Evolutionary conservation across 2,888 invertebrate species (phyloP).

Genomic region (Spisula solida): DNA sequence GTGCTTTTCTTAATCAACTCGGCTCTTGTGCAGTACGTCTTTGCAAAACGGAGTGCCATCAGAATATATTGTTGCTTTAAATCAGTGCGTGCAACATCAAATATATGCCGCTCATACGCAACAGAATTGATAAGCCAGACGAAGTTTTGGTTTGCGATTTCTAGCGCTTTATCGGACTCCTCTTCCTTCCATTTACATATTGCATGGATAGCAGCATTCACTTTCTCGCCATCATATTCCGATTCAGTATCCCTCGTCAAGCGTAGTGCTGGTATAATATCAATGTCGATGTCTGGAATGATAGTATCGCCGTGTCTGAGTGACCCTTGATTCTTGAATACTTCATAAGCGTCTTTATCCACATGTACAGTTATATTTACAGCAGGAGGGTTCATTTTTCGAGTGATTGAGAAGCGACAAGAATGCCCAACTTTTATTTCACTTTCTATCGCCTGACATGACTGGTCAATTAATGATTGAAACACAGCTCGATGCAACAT

Average conservation of each 20-base stretch:
- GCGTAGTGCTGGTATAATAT: conserved; percentile 71
- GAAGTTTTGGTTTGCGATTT: conserved; percentile 39
- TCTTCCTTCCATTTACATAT: conserved; percentile 72
- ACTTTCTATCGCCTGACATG: conserved; percentile 12
- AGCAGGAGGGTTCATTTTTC: conserved; percentile 62
- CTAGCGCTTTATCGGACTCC: not conserved
- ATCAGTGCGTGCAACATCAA: conserved; percentile 59
- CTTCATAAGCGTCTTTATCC: conserved; percentile 19
- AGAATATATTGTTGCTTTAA: conserved; percentile 57
- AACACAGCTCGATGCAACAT: conserved; percentile 55
- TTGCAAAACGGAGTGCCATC: conserved; percentile 68
- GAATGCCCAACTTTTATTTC: not conserved
- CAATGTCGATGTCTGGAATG: conserved; percentile 65
- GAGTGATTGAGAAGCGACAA: conserved; percentile 41
- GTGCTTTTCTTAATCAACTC: not conserved
- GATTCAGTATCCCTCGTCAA: conserved; percentile 50
- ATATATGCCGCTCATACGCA: conserved; percentile 69
- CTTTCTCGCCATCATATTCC: conserved; percentile 18
- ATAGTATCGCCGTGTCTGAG: not conserved
- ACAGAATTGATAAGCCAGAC: conserved; percentile 67
- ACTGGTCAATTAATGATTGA: conserved; percentile 58
- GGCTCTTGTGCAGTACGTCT: conserved; percentile 50
- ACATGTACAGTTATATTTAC: conserved; percentile 61
- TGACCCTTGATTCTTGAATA: conserved; percentile 35
- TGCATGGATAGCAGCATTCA: conserved; percentile 68